Evolutionary conservation across 2,797 vertebrate species (phyloP), one percentile per base, ranked within the genome.

Genomic region (Iguana delicatissima): DNA sequence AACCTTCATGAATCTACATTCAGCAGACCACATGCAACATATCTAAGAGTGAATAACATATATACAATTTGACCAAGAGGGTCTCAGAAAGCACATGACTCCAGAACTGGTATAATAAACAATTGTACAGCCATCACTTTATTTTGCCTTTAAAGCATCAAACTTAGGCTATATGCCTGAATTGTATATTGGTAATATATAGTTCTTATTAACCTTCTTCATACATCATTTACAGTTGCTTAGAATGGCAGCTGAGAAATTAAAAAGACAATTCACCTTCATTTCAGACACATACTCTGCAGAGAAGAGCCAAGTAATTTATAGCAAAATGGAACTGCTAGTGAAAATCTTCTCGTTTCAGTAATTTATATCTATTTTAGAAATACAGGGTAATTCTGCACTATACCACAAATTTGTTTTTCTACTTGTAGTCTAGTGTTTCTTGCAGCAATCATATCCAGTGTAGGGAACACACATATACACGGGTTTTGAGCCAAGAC

Each of bases 1-100:
- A 94, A n/a, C 74, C 86, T 72, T 89, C 35, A 94, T n/a, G 55
- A 94, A 89, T 89, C 80, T 86, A 93, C 42, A 73, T 12, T 80
- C 87, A 95, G 90, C 29, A 26, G 14, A 93, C 9, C 85, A 86
- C n/a, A 86, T 0, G 6, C 69, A 91, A 52, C 74, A 50, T 35
- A 79, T 35, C 64, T 89, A 92, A 91, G 6, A 35, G 32, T 18
- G 80, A 88, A 72, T 77, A 94, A 92, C 22, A 86, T 93, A 74
- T 89, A 38, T 6, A 86, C 29, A 73, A 89, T 94, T 94, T 94
- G 89, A 87, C 73, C 69, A 59, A 93, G 13, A 84, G 0, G 0
- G 81, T 92, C 46, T 87, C 62, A 76, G 55, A 89, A 83, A 87
- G 16, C 88, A 90, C 79, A 87, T 24, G 91, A 89, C 67, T 85